Evolutionary conservation across 2,113 vertebrate species (phyloP).

Genomic region (Zapornia atra): DNA sequence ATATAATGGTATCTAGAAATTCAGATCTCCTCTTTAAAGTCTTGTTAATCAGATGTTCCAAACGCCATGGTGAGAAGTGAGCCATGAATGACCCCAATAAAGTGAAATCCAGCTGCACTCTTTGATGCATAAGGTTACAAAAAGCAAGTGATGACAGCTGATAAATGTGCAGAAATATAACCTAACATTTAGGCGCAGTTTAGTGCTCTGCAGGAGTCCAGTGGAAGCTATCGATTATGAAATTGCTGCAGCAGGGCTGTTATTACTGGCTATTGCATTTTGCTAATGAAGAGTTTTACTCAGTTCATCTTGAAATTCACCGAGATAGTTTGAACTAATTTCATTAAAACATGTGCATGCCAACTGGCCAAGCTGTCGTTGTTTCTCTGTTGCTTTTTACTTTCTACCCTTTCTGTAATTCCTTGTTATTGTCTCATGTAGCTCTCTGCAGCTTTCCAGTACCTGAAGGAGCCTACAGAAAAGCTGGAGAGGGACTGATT

Average conservation of each 20-base stretch:
- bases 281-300: background rate
- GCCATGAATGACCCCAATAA: background rate
- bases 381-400: background rate
- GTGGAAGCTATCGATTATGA: background rate
- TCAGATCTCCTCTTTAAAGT: background rate
- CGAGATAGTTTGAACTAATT: background rate
- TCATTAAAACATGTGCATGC: background rate
- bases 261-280: background rate
- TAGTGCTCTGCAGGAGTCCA: fast-evolving
- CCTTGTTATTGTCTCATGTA: background rate
- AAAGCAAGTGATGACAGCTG: background rate
- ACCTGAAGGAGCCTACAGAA: too few species aligned
- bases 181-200: background rate
- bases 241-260: background rate
- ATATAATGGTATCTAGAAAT: background rate
- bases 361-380: background rate
- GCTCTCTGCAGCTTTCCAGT: too few species aligned
- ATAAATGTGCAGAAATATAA: background rate
- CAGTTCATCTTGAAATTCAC: background rate
- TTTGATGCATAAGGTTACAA: background rate
- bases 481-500: too few species aligned
- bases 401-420: background rate
- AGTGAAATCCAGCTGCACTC: background rate
- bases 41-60: background rate
- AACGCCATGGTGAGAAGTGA: background rate